phyloP scores from a whole-genome alignment of 2,888 invertebrate genomes.

The Hypercompe scribonia region DNA sequence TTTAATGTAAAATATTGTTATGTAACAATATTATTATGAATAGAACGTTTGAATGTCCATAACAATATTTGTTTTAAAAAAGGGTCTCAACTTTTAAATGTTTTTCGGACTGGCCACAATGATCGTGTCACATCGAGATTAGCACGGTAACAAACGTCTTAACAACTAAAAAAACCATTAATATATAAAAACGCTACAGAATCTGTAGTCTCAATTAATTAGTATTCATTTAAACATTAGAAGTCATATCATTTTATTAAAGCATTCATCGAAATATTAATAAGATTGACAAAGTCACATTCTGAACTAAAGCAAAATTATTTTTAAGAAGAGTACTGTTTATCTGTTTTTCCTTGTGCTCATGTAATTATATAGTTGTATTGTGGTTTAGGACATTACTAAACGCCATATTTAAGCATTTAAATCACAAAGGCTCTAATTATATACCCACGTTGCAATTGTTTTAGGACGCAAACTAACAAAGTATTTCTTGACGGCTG shows the following conservation, averaged over 20 bases:
- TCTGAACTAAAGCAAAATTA: not conserved
- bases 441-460: slow-evolving; percentile 74
- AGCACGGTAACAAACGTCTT: too few species aligned
- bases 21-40: too few species aligned
- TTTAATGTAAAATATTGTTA: too few species aligned
- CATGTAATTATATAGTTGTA: slow-evolving; percentile 11
- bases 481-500: slow-evolving; percentile 63
- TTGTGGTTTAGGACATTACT: slow-evolving; percentile 30
- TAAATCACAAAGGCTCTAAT: slow-evolving; percentile 68
- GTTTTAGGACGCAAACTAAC: slow-evolving; percentile 69
- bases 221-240: not conserved
- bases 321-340: not conserved
- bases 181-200: not conserved
- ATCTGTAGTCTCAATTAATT: not conserved
- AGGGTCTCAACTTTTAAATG: not conserved
- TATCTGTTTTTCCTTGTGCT: slow-evolving; percentile 3
- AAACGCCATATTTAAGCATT: slow-evolving; percentile 40
- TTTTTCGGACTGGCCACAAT: too few species aligned
- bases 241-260: not conserved
- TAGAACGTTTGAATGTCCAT: too few species aligned
- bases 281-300: not conserved
- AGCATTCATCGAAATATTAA: not conserved
- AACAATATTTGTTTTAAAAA: too few species aligned
- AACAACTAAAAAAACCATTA: not conserved
- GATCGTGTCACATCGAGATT: too few species aligned